phyloP scores from a whole-genome alignment of 2,888 invertebrate species.

The Cephus pulcher region DNA sequence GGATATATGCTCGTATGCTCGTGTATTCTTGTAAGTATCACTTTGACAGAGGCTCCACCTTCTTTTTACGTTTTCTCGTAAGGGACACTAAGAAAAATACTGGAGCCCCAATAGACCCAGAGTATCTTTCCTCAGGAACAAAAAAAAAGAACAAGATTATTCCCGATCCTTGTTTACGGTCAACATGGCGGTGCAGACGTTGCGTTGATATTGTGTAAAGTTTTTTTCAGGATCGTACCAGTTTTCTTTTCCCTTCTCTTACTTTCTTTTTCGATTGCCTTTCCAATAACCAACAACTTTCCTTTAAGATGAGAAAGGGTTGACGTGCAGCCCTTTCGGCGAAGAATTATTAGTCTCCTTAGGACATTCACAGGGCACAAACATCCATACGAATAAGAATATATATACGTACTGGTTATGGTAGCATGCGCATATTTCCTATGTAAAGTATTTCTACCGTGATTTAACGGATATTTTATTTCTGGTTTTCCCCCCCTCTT shows the following conservation, averaged over 20 bases:
- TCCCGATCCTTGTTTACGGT: not conserved
- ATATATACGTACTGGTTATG: not conserved
- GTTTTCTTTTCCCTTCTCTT: not conserved
- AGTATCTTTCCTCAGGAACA: not conserved
- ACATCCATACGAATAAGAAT: not conserved
- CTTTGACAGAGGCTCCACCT: too few species aligned
- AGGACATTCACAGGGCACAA: not conserved
- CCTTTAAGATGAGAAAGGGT: not conserved
- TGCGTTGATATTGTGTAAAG: not conserved
- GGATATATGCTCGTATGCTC: too few species aligned
- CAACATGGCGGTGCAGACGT: not conserved
- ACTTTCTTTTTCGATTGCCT: not conserved
- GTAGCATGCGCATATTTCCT: not conserved
- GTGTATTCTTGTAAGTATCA: too few species aligned
- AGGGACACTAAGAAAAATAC: not conserved
- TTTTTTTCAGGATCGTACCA: not conserved
- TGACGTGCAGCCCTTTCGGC: not conserved
- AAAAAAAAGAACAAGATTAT: not conserved
- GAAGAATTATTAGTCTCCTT: not conserved
- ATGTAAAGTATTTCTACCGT: not conserved
- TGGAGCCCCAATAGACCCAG: not conserved
- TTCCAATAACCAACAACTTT: not conserved
- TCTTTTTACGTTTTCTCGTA: not conserved
- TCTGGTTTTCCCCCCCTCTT: too few species aligned
- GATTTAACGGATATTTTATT: not conserved